A percentile compares a stretch with the other conserved stretches of the same genome.
These are phyloP conservation scores for Hesperophylax magnus DNA, from an alignment of 1,140 invertebrate species.

Conservation along the genomic window DNA sequence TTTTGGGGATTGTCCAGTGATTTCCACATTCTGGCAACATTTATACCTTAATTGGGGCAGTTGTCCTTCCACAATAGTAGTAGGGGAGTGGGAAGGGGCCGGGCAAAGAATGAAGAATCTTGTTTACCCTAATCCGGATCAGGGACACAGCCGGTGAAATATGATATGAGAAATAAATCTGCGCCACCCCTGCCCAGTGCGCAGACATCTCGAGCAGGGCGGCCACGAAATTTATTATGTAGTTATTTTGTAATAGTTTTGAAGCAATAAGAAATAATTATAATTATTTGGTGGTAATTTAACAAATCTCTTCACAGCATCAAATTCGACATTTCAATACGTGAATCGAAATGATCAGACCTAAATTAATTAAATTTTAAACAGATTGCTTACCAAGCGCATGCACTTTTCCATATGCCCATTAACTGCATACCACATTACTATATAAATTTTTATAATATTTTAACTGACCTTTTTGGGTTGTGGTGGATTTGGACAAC, in stretches of 20 bases:
- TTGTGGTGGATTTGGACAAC: neutral
- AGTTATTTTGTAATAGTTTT: too few relatives aligned
- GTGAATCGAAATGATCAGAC: too few relatives aligned
- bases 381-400: too few relatives aligned
- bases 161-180: slow-evolving; percentile 52
- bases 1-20: neutral
- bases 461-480: neutral
- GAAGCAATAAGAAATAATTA: too few relatives aligned
- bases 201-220: slow-evolving; percentile 6
- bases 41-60: neutral
- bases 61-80: neutral
- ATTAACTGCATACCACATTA: too few relatives aligned
- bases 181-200: slow-evolving; percentile 13
- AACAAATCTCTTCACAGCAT: too few relatives aligned
- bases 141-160: slow-evolving; percentile 50
- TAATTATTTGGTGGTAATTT: too few relatives aligned
- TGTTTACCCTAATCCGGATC: slow-evolving; percentile 53
- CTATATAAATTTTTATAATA: too few relatives aligned
- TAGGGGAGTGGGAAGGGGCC: neutral
- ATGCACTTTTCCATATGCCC: too few relatives aligned
- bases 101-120: slow-evolving; percentile 38
- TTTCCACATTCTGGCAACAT: neutral
- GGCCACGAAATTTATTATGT: neutral
- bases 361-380: too few relatives aligned
- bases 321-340: too few relatives aligned